phyloP scores from a whole-genome alignment of 2,797 vertebrate species.

The Crenichthys baileyi region DNA sequence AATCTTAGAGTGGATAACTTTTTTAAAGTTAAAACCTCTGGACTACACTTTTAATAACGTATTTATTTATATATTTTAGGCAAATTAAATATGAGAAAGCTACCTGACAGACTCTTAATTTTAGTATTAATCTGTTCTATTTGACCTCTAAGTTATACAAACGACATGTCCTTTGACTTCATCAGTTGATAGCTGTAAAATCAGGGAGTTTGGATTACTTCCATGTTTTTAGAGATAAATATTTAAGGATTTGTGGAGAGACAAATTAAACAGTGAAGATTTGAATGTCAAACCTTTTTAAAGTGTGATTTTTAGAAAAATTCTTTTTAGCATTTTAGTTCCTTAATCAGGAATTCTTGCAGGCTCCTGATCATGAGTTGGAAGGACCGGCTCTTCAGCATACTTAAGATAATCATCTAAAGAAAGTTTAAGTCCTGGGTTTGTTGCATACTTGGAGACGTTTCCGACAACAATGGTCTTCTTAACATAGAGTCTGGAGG shows the following conservation, averaged over 20 bases:
- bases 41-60: too few relatives aligned
- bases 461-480: slow-evolving; percentile 99
- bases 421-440: neutral
- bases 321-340: neutral
- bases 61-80: too few relatives aligned
- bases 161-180: neutral
- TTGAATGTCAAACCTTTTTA: neutral
- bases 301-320: neutral
- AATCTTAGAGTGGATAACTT: too few relatives aligned
- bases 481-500: slow-evolving; percentile 93
- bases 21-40: too few relatives aligned
- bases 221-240: neutral
- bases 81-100: too few relatives aligned
- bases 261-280: neutral
- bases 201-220: neutral
- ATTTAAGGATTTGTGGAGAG: neutral
- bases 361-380: neutral
- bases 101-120: too few relatives aligned
- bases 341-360: neutral
- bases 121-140: neutral
- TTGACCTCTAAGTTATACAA: too few relatives aligned
- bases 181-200: neutral
- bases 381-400: slow-evolving; percentile 1
- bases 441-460: slow-evolving; percentile 91
- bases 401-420: neutral